phyloP scores from a whole-genome alignment of 53 echinoderm and acorn worm species.

The Echinometra lucunter region DNA sequence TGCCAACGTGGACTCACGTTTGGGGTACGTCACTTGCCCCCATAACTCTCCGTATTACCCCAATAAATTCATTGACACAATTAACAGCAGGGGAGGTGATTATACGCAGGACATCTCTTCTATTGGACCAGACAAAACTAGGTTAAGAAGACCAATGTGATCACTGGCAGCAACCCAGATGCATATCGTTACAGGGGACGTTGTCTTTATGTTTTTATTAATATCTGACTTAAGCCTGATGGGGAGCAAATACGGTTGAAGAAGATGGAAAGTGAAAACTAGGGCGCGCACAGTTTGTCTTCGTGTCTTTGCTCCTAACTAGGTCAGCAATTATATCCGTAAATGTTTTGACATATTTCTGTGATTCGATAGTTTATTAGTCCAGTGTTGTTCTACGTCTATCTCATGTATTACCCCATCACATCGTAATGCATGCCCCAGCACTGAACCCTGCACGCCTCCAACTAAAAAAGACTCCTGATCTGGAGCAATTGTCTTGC shows the following conservation, averaged over 20 bases:
- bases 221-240: slow-evolving; percentile 25
- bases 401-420: not conserved
- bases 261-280: slow-evolving; percentile 39
- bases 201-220: slow-evolving; percentile 44
- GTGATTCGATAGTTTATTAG: slow-evolving; percentile 57
- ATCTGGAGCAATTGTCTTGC: slow-evolving; percentile 62
- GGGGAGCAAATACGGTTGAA: not conserved
- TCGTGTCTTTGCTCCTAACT: slow-evolving; percentile 36
- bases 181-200: slow-evolving; percentile 38
- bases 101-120: not conserved
- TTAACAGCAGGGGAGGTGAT: slow-evolving; percentile 43
- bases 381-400: slow-evolving; percentile 54
- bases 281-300: slow-evolving; percentile 41
- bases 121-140: slow-evolving; percentile 28
- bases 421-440: slow-evolving; percentile 30
- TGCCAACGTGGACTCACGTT: not conserved
- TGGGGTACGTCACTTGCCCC: slow-evolving; percentile 43
- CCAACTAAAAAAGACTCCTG: not conserved
- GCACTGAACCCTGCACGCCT: slow-evolving; percentile 11
- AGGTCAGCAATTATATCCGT: slow-evolving; percentile 51
- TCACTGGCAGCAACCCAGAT: slow-evolving; percentile 35
- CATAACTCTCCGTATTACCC: slow-evolving; percentile 24
- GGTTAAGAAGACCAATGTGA: slow-evolving; percentile 54
- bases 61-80: slow-evolving; percentile 64
- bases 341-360: slow-evolving; percentile 69